These are phyloP conservation scores for Callocephalon fimbriatum DNA, from an alignment of 2,113 vertebrate genomes.

Conservation along the genomic window DNA sequence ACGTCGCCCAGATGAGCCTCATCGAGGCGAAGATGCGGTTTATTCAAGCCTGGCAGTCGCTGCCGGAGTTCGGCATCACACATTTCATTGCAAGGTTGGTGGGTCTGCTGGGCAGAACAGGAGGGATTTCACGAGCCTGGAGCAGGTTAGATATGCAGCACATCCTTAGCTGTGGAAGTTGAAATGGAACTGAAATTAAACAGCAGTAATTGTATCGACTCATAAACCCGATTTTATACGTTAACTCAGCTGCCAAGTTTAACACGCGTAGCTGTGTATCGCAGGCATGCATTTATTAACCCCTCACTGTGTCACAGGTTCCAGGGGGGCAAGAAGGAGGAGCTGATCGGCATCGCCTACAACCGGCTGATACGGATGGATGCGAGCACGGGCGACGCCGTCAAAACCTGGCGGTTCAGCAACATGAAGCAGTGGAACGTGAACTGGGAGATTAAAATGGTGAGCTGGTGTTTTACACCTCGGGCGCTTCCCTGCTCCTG, in stretches of 20 bases:
- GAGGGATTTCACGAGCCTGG: accelerated
- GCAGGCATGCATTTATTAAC: background rate
- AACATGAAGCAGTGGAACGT: slow-evolving; percentile 99
- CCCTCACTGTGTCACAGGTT: slow-evolving; percentile 77
- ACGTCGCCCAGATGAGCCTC: slow-evolving; percentile 98
- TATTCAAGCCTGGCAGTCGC: slow-evolving; percentile 97
- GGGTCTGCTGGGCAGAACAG: background rate
- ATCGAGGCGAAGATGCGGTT: slow-evolving; percentile 99
- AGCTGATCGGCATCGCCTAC: slow-evolving; percentile 97
- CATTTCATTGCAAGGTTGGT: slow-evolving; percentile 94
- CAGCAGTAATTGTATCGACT: background rate
- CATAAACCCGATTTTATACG: accelerated
- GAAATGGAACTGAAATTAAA: accelerated
- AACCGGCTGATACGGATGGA: slow-evolving; percentile 98
- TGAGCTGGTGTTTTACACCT: slow-evolving; percentile 40
- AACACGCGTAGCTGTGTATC: background rate
- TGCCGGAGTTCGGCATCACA: slow-evolving; percentile 98
- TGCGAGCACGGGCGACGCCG: slow-evolving; percentile 90
- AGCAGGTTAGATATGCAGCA: accelerated
- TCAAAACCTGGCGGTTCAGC: slow-evolving; percentile 98
- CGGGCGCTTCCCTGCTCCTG: accelerated
- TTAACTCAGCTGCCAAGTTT: background rate
- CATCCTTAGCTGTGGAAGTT: background rate
- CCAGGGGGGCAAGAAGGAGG: slow-evolving; percentile 95
- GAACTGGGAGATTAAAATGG: slow-evolving; percentile 99